Evolutionary conservation across 2,888 invertebrate species (phyloP).

Genomic region (Drosophila subsilvestris): DNA sequence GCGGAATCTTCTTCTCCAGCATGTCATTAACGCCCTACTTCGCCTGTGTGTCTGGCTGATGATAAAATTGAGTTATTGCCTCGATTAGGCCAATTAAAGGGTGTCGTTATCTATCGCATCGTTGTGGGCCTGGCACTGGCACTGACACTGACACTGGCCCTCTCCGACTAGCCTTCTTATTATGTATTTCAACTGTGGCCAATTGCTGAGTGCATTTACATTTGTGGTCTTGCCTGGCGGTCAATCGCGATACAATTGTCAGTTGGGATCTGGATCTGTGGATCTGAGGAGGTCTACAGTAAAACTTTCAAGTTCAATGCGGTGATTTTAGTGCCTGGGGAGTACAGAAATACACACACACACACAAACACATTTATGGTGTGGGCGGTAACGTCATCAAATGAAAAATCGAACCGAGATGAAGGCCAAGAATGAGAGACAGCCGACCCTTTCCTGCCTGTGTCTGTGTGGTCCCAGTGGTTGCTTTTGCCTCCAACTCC

Average conservation of each 20-base stretch:
- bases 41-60: slow-evolving; percentile 37
- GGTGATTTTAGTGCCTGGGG: slow-evolving; percentile 68
- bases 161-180: slow-evolving; percentile 29
- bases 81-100: slow-evolving; percentile 75
- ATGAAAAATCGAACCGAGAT: slow-evolving; percentile 70
- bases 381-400: slow-evolving; percentile 73
- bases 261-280: slow-evolving; percentile 43
- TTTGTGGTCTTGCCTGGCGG: slow-evolving; percentile 67
- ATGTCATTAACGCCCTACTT: slow-evolving; percentile 52
- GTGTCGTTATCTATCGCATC: slow-evolving; percentile 45
- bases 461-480: slow-evolving; percentile 44
- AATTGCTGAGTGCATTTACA: slow-evolving; percentile 46
- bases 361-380: slow-evolving; percentile 55
- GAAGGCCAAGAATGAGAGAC: slow-evolving; percentile 13
- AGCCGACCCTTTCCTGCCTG: slow-evolving; percentile 42
- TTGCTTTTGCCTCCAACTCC: slow-evolving; percentile 7
- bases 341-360: slow-evolving; percentile 25
- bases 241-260: slow-evolving; percentile 77
- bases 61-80: slow-evolving; percentile 78
- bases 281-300: slow-evolving; percentile 17
- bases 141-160: background rate
- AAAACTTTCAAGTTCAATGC: slow-evolving; percentile 71
- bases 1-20: slow-evolving; percentile 27
- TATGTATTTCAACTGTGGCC: slow-evolving; percentile 47
- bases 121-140: slow-evolving; percentile 9